phyloP scores from a whole-genome alignment of 1,140 invertebrate genomes.

The Triops longicaudatus region DNA sequence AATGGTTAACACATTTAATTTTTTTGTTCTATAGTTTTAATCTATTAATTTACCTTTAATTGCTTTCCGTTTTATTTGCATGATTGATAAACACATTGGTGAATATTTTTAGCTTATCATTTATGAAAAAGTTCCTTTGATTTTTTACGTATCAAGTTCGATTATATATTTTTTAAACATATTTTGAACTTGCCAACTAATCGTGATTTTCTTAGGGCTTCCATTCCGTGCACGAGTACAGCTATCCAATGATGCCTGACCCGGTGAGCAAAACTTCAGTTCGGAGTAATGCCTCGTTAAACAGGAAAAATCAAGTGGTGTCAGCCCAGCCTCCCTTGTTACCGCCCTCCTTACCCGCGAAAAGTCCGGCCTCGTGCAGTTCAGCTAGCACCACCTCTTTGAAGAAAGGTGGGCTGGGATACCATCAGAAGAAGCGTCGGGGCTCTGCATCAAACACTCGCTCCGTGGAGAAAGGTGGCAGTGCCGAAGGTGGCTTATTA shows the following conservation, averaged over 20 bases:
- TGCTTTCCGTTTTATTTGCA: too few species aligned
- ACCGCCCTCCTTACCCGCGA: constrained; percentile 20
- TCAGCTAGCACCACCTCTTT: neutral
- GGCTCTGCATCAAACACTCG: neutral
- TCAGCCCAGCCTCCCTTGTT: constrained; percentile 38
- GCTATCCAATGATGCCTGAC: constrained; percentile 63
- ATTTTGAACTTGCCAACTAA: neutral
- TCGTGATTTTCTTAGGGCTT: neutral
- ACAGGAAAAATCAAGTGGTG: constrained; percentile 43
- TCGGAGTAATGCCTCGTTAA: constrained; percentile 43
- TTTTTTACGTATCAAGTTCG: too few species aligned
- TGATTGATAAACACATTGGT: too few species aligned
- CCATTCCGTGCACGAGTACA: constrained; percentile 64
- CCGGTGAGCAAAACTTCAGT: constrained; percentile 26
- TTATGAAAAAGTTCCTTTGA: too few species aligned
- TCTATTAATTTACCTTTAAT: too few species aligned
- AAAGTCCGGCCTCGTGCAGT: neutral
- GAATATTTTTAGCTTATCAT: too few species aligned
- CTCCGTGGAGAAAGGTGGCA: constrained; percentile 29
- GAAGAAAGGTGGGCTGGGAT: neutral
- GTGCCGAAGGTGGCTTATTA: constrained; percentile 31
- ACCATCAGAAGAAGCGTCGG: neutral
- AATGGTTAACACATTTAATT: too few species aligned
- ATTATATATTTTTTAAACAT: too few species aligned
- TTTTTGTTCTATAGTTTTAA: too few species aligned